Evolutionary conservation across 1,140 invertebrate species (phyloP).

Genomic region (Drosophila pandora): DNA sequence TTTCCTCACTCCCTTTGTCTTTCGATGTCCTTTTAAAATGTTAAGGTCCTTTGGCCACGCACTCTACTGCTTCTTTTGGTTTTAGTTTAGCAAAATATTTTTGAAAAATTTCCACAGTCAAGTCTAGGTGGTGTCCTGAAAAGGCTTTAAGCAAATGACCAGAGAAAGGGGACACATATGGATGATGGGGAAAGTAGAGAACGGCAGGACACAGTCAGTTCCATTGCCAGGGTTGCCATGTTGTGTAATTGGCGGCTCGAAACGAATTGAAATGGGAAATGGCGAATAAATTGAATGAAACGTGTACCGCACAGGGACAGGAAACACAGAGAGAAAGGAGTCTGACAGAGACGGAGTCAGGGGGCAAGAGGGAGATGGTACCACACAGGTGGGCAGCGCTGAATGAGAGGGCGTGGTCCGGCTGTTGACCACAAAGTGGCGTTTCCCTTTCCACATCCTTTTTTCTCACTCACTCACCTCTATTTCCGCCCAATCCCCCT

Average conservation of each 20-base stretch:
- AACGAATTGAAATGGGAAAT: constrained; percentile 80
- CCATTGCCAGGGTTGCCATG: constrained; percentile 44
- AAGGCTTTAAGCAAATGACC: constrained; percentile 36
- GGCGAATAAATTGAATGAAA: constrained; percentile 80
- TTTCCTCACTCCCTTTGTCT: not conserved
- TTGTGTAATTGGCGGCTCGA: constrained; percentile 76
- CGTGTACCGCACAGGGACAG: constrained; percentile 47
- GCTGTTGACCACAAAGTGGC: constrained; percentile 74
- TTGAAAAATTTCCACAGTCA: no score
- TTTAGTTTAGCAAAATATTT: no score
- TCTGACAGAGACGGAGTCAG: not conserved
- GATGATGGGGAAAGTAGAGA: not conserved
- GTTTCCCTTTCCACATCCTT: constrained; percentile 65
- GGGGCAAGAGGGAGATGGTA: not conserved
- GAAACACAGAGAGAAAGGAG: not conserved
- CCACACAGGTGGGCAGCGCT: constrained; percentile 21
- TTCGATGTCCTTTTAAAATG: not conserved
- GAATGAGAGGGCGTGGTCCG: constrained; percentile 29
- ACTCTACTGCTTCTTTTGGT: no score
- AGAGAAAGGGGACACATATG: constrained; percentile 28
- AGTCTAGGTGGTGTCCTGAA: no score
- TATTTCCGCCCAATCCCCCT: constrained; percentile 1
- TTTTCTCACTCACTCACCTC: constrained; percentile 7
- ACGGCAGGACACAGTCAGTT: constrained; percentile 25
- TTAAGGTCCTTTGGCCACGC: not conserved